A percentile compares a stretch with the other conserved stretches of the same genome.
Conservation (phyloP, 2,888 invertebrate species). For the Cephus nigrinus region DNA sequence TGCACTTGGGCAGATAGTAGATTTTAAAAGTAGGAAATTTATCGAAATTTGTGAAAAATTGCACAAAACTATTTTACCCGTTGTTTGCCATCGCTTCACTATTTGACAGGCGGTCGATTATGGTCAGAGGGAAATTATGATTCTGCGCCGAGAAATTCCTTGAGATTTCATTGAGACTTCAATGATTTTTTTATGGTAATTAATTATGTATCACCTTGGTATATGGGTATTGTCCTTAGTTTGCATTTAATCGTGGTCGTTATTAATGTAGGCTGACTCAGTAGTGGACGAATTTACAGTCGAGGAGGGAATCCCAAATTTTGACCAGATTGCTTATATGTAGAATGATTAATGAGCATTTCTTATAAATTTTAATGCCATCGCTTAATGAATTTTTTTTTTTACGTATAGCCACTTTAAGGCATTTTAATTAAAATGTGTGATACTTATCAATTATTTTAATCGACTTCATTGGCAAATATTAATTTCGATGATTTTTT, state of each 20-base stretch:
- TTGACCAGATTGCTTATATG: background rate
- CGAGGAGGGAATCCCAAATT: background rate
- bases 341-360: no score
- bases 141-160: background rate
- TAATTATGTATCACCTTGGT: background rate
- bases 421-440: no score
- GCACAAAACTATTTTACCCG: background rate
- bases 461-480: no score
- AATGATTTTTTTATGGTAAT: background rate
- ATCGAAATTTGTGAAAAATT: conserved; percentile 30
- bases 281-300: background rate
- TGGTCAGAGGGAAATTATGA: background rate
- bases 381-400: no score
- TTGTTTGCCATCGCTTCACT: background rate
- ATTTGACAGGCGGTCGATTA: background rate
- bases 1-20: background rate
- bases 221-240: background rate
- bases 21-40: conserved; percentile 27
- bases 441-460: no score
- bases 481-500: no score
- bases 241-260: background rate
- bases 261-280: background rate
- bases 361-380: no score
- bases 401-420: no score
- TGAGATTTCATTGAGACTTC: background rate